Percentiles rank a stretch among this genome's conserved stretches.
phyloP scores from a whole-genome alignment of 1,140 invertebrate species.

The Globodera ellingtonae region DNA sequence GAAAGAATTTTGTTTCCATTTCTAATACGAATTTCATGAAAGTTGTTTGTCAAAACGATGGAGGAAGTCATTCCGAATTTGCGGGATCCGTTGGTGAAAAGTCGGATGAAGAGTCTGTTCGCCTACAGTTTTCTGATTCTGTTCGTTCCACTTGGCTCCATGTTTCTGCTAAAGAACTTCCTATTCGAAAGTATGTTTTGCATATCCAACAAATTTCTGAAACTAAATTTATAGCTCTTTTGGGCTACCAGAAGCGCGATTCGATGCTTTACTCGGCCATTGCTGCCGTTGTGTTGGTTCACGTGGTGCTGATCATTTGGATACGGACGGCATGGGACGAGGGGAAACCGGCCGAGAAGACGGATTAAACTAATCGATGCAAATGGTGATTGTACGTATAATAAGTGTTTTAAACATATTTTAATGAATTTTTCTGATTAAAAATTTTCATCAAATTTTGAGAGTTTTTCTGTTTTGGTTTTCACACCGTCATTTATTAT shows the following conservation, averaged over 20 bases:
- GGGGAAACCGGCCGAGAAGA: slow-evolving; percentile 27
- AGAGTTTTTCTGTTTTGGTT: too few species aligned
- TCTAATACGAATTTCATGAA: neutral
- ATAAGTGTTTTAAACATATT: neutral
- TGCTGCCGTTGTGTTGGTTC: slow-evolving; percentile 49
- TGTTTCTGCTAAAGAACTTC: slow-evolving; percentile 49
- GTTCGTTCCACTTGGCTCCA: slow-evolving; percentile 43
- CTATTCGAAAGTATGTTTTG: slow-evolving; percentile 42
- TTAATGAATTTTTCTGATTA: neutral
- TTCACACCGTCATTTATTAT: neutral
- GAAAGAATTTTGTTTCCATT: neutral
- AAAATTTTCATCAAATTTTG: neutral
- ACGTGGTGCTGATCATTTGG: slow-evolving; percentile 48
- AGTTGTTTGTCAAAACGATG: neutral
- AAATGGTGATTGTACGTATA: neutral
- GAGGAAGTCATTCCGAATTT: slow-evolving; percentile 42
- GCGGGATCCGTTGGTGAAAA: slow-evolving; percentile 38
- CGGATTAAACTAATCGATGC: slow-evolving; percentile 14
- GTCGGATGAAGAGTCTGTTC: slow-evolving; percentile 38
- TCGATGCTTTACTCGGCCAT: slow-evolving; percentile 52
- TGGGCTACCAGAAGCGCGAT: slow-evolving; percentile 43
- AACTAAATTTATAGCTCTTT: slow-evolving; percentile 29
- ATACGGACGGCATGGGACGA: slow-evolving; percentile 39
- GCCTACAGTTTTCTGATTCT: slow-evolving; percentile 50
- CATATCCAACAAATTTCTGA: neutral